Base-by-base conservation (phyloP, 2,888 invertebrate species). In the Odontocolon sp. region DNA sequence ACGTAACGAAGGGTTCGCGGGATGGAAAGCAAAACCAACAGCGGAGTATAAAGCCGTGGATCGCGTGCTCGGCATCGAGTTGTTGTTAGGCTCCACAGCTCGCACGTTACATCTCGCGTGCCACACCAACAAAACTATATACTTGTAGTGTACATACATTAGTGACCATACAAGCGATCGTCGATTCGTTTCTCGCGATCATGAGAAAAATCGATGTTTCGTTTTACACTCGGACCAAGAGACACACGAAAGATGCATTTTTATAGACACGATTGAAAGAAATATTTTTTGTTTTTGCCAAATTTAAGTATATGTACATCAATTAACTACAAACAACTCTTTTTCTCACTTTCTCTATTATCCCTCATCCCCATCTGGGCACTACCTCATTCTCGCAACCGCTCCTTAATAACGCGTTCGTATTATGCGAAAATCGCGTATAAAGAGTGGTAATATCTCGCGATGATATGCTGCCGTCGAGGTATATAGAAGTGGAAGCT, bases 1-100 rank as follows among this genome's bases (percentile, higher is more conserved):
- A 31, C 59, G 33, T 23, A 54, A 59, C 45, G 11, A 50, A 47
- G 42, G 23, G 67, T 23, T 9, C 54, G 52, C 42, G 38, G 47
- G 66, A 47, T 54, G 61, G 61, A 31, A 56, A 21, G 21, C 40
- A 75, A 63, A 63, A 63, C 40, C 70, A 66, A 56, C 42, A 47
- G 45, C 36, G 11, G 42, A 56, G 77, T 56, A 42, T 68, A 72
- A 72, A 71, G 67, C 50, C 67, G 61, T 64, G 42, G 77, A 77
- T 77, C 71, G 77, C 77, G 77, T 77, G 77, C 50, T 77, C 40
- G 67, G 61, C 71, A 56, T 77, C 76, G 70, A 54, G 61, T 54
- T 61, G 31, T 61, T 57, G 42, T 45, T 64, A 9, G 45, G 45
- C 59, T 18, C 18, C 18, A n/a, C n/a, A n/a, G 63, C 77, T 77